Base-by-base conservation (phyloP, 2,888 invertebrate species). In the Diadegma fenestrale region DNA sequence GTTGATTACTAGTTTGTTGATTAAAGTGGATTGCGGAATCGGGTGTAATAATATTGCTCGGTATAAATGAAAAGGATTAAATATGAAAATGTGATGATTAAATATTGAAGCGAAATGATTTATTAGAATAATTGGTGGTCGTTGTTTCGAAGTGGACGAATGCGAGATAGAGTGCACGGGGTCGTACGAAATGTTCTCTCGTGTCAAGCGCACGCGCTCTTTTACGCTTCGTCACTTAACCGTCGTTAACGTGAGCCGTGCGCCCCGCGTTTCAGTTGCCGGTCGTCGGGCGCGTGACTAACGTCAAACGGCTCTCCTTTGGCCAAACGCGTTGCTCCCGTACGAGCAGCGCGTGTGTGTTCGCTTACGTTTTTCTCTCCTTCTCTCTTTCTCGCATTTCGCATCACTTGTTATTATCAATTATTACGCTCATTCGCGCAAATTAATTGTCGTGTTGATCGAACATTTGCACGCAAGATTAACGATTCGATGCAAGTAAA, bases 251-350 rank as follows among this genome's bases (percentile, higher is more conserved):
- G 80, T 64, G 80, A 75, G 63, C 81, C 82, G 80, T 64, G 80
- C 71, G 58, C 81, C 82, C 80, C 85, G 86, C 88, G 84, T 85
- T 88, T 87, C 85, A 88, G 87, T 88, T 88, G 73, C 71, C 86
- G 86, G 72, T 83, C 64, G 86, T 82, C 81, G 82, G 86, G 82
- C 80, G 82, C 81, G 86, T 72, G 87, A 82, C 79, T 79, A 80
- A 80, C 85, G 83, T 82, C 81, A 80, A 76, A 66, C 79, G 71
- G 71, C 61, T 80, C 61, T 80, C 37, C 37, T 26, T 48, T 26
- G 66, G 73, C 75, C 69, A 82, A 63, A 64, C 75, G 75, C 51
- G 68, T 58, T 58, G 58, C 58, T 58, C 58, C 77, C 80, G 80
- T 77, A 48, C n/a, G 78, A 43, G 51, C 80, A 54, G 61, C 81